These are phyloP conservation scores for Rousettus leschenaultii DNA, from an alignment of 2,113 vertebrate genomes.

Conservation along the genomic window DNA sequence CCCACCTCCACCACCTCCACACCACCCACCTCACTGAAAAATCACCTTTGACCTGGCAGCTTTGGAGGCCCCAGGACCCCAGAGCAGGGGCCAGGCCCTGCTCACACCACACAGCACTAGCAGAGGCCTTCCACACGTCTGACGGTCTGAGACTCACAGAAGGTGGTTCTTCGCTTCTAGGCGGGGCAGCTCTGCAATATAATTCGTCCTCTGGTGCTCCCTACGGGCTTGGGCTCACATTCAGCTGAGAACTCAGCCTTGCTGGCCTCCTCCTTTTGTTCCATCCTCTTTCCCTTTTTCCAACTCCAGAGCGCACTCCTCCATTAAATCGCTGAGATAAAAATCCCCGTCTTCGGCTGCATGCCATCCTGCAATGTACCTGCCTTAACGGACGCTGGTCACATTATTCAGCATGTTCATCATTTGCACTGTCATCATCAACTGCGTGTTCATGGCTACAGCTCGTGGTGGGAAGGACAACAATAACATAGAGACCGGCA, in stretches of 20 bases:
- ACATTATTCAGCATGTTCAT: slow-evolving; percentile 96
- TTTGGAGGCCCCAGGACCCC: no score
- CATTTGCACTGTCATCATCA: slow-evolving; percentile 95
- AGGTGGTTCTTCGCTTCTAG: neutral
- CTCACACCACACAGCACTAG: no score
- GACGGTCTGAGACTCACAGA: neutral
- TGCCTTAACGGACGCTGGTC: slow-evolving; percentile 84
- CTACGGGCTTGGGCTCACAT: neutral
- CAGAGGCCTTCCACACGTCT: neutral
- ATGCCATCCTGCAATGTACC: neutral
- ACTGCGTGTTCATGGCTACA: slow-evolving; percentile 94
- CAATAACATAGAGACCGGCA: fast-evolving
- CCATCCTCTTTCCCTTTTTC: neutral
- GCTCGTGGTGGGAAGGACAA: fast-evolving
- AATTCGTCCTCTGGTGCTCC: neutral
- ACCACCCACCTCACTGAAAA: no score
- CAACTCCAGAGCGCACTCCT: neutral
- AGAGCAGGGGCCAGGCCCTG: no score
- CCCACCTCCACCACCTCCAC: no score
- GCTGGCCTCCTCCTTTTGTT: neutral
- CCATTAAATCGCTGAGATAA: neutral
- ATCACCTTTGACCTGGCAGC: no score
- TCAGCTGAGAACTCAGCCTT: neutral
- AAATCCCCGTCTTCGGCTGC: neutral
- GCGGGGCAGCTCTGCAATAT: neutral